Evolutionary conservation across 2,113 vertebrate genomes (phyloP).

Genomic region (Dermatemys mawii): DNA sequence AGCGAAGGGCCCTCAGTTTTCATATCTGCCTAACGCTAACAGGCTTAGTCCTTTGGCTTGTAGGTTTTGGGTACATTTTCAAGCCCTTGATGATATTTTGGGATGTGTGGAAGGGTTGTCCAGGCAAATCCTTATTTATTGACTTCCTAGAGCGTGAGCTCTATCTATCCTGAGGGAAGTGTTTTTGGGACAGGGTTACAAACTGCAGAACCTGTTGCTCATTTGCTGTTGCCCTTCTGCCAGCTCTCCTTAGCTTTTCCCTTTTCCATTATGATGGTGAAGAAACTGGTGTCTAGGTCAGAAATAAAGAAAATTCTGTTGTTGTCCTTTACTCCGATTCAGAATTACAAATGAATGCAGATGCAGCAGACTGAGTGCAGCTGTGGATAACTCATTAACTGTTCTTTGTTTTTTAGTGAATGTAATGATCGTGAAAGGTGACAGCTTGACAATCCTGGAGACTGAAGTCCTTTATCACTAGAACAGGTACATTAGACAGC

Average conservation of each 20-base stretch:
- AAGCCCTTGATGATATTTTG: not conserved
- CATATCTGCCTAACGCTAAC: not conserved
- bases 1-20: rapidly evolving
- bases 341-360: not conserved
- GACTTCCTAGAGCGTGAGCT: rapidly evolving
- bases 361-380: rapidly evolving
- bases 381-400: not conserved
- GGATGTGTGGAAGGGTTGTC: not conserved
- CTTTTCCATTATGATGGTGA: not conserved
- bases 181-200: not conserved
- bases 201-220: not conserved
- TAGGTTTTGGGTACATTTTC: not conserved
- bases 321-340: not conserved
- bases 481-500: constrained; percentile 38
- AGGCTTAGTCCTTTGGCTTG: not conserved
- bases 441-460: constrained; percentile 2
- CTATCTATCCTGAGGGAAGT: not conserved
- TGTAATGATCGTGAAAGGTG: not conserved
- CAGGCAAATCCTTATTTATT: not conserved
- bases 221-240: not conserved
- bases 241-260: not conserved
- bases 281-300: not conserved
- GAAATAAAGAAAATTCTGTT: not conserved
- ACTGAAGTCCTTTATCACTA: not conserved
- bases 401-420: constrained; percentile 9